phyloP scores from a whole-genome alignment of 2,113 vertebrate genomes.

The Myotis davidii region DNA sequence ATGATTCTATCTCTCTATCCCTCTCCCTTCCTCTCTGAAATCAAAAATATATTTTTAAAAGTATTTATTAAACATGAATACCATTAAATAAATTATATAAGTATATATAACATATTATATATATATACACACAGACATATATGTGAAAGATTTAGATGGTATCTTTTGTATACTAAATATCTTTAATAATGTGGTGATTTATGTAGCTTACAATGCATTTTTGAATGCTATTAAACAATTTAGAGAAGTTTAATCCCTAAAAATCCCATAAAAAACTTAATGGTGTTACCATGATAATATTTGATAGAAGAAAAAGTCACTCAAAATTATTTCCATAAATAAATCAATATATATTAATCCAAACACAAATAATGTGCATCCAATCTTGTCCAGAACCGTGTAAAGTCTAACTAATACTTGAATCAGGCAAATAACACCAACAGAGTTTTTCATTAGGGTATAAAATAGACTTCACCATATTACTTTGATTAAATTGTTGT shows the following conservation, averaged over 20 bases:
- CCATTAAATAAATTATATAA: background rate
- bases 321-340: background rate
- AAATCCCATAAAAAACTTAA: background rate
- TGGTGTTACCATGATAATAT: background rate
- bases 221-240: background rate
- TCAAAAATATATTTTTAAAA: background rate
- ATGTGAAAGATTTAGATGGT: background rate
- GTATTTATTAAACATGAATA: background rate
- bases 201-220: background rate
- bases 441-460: background rate
- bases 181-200: background rate
- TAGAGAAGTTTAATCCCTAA: background rate
- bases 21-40: no score
- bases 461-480: background rate
- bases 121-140: background rate
- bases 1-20: no score
- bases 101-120: background rate
- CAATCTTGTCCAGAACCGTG: background rate
- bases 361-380: background rate
- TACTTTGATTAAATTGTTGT: background rate
- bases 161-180: background rate
- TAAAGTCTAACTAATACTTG: background rate
- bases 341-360: background rate
- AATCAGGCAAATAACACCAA: background rate
- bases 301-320: background rate